A percentile compares a stretch with the other conserved stretches of the same genome.
Conservation (phyloP, 2,888 invertebrate genomes). For the Tridacna gigas region DNA sequence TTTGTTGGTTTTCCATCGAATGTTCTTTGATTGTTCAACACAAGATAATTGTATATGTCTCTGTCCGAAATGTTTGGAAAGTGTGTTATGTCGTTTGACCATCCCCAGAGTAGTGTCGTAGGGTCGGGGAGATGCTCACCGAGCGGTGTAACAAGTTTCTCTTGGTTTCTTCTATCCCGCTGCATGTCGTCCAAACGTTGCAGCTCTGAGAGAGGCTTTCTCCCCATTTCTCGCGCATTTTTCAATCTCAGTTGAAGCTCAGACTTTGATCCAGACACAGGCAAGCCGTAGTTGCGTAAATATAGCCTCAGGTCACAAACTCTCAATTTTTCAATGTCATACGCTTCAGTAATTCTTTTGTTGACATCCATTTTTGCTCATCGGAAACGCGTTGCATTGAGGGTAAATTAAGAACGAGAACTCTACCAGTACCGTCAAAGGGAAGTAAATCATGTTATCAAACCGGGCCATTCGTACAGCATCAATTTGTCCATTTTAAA, state of each 20-base stretch:
- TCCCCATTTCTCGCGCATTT: neutral
- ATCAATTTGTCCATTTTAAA: no score
- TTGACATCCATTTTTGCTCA: neutral
- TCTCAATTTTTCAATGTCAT: neutral
- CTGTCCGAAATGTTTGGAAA: neutral
- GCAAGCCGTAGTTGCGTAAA: neutral
- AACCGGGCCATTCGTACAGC: neutral
- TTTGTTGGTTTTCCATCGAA: neutral
- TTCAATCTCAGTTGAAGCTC: neutral
- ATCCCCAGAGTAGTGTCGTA: neutral
- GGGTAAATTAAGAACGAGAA: neutral
- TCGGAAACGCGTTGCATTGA: neutral
- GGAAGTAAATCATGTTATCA: neutral
- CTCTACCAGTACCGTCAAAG: neutral
- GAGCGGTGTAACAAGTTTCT: neutral
- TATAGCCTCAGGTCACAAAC: neutral
- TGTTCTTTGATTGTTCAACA: neutral
- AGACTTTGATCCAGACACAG: neutral
- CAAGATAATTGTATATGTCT: neutral
- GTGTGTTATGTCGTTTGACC: neutral
- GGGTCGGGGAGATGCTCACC: neutral
- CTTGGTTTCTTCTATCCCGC: neutral
- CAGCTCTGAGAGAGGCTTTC: neutral
- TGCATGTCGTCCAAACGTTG: neutral
- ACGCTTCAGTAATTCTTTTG: neutral